Conservation (phyloP, 2,888 invertebrate genomes). For the Dusona sp. region DNA sequence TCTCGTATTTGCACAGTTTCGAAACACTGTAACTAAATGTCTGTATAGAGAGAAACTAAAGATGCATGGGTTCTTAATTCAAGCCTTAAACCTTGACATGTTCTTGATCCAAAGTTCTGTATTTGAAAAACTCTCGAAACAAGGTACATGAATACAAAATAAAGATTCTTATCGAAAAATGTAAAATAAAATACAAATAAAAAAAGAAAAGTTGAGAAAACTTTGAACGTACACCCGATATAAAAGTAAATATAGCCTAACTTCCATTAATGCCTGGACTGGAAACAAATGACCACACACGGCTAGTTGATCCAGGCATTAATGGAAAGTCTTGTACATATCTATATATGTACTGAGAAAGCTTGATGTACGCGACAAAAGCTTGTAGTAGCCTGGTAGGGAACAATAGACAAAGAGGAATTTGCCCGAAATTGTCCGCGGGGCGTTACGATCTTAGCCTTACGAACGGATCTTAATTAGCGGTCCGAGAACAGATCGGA, state of each 20-base stretch:
- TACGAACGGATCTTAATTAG: slow-evolving; percentile 69
- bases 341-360: neutral
- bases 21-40: neutral
- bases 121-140: neutral
- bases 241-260: neutral
- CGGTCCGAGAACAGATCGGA: slow-evolving; percentile 45
- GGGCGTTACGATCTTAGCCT: slow-evolving; percentile 6
- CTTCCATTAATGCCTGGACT: no score
- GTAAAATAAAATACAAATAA: neutral
- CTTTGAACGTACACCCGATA: neutral
- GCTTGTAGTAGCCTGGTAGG: slow-evolving; percentile 5
- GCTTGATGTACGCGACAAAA: neutral
- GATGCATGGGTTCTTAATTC: neutral
- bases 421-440: slow-evolving; percentile 53
- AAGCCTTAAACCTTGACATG: neutral
- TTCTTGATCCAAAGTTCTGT: neutral
- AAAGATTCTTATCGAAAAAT: neutral
- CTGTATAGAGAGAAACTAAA: neutral
- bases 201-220: neutral
- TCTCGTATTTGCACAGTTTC: neutral
- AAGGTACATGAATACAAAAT: neutral
- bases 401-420: slow-evolving; percentile 61
- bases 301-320: no score
- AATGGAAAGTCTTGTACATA: neutral
- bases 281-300: no score